Evolutionary conservation across 2,113 vertebrate genomes (phyloP).

Genomic region (Syngnathus floridae): DNA sequence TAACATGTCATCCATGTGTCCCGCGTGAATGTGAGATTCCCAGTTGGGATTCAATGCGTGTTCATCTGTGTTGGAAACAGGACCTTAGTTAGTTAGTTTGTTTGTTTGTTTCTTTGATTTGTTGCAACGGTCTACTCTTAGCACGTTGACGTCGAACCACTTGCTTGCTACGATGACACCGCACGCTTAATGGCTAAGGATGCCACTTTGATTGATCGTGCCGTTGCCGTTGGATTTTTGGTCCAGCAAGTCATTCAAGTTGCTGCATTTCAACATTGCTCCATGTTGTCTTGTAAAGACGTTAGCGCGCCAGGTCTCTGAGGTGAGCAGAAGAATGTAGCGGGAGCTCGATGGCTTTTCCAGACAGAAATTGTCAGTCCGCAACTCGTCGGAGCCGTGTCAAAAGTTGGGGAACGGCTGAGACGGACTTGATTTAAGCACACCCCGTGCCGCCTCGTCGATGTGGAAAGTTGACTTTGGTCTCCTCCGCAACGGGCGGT

Average conservation of each 20-base stretch:
- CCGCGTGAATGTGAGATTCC: too few relatives aligned
- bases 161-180: too few relatives aligned
- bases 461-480: constrained; percentile 12
- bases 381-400: constrained; percentile 20
- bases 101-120: too few relatives aligned
- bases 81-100: too few relatives aligned
- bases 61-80: too few relatives aligned
- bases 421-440: constrained; percentile 6
- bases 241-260: constrained; percentile 38
- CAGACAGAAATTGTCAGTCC: constrained; percentile 50
- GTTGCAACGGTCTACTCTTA: too few relatives aligned
- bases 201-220: not conserved
- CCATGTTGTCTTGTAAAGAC: constrained; percentile 57
- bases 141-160: too few relatives aligned
- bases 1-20: too few relatives aligned
- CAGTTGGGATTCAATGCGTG: too few relatives aligned
- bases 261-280: constrained; percentile 37
- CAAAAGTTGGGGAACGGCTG: constrained; percentile 8
- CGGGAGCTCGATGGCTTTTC: constrained; percentile 55
- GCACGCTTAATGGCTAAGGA: too few relatives aligned
- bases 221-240: not conserved
- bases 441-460: constrained; percentile 15
- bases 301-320: constrained; percentile 54
- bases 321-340: constrained; percentile 48
- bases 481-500: not conserved